These are phyloP conservation scores for Antheraea yamamai DNA, from an alignment of 2,888 invertebrate genomes.

Conservation along the genomic window DNA sequence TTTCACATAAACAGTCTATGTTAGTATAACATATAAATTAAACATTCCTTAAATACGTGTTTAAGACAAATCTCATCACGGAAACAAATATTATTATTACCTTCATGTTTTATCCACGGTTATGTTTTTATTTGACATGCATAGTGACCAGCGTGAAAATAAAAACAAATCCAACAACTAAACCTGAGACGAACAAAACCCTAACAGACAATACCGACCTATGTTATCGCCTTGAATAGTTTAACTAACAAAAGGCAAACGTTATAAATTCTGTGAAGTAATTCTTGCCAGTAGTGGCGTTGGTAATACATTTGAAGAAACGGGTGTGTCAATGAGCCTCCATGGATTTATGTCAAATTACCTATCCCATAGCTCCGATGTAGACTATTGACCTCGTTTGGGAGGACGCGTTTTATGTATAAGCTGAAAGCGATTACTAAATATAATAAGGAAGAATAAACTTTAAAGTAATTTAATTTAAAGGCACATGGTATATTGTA, in stretches of 20 bases:
- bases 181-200: conserved; percentile 7
- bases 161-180: conserved; percentile 7
- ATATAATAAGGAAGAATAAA: neutral
- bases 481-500: neutral
- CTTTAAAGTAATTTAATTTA: neutral
- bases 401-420: conserved; percentile 25
- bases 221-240: conserved; percentile 27
- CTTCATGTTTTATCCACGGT: neutral
- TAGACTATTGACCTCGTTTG: conserved; percentile 66
- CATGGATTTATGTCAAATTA: conserved; percentile 74
- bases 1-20: too few species aligned
- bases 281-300: conserved; percentile 55
- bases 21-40: neutral
- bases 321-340: conserved; percentile 63
- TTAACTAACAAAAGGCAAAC: conserved; percentile 41
- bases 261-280: conserved; percentile 53
- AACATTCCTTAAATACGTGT: neutral
- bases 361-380: conserved; percentile 56
- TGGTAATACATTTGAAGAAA: conserved; percentile 57
- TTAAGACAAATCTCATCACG: neutral
- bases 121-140: neutral
- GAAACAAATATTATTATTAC: neutral
- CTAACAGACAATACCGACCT: conserved; percentile 15
- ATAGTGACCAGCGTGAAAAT: neutral
- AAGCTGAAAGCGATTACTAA: conserved; percentile 9